These are phyloP conservation scores for Drosophila burlai DNA, from an alignment of 1,140 invertebrate genomes.

Conservation along the genomic window DNA sequence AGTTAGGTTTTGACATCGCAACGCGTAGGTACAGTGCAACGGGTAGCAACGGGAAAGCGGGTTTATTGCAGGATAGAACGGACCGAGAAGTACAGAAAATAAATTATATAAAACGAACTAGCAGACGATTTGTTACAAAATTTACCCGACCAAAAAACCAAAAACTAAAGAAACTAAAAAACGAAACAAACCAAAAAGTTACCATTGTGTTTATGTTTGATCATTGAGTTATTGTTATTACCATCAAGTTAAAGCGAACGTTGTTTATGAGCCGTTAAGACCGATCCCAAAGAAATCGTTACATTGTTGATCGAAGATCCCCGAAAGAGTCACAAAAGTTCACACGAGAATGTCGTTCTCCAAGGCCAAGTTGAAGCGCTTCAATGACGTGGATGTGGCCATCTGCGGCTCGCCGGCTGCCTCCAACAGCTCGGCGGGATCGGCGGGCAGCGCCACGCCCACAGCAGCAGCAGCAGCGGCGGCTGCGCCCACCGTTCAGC, in stretches of 20 bases:
- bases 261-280: conserved; percentile 41
- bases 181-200: conserved; percentile 38
- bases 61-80: conserved; percentile 42
- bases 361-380: conserved; percentile 84
- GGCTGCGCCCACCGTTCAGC: conserved; percentile 38
- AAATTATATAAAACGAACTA: conserved; percentile 54
- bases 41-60: conserved; percentile 64
- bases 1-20: conserved; percentile 83
- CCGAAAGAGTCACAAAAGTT: conserved; percentile 2
- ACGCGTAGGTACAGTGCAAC: conserved; percentile 74
- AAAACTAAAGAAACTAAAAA: not conserved
- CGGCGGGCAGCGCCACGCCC: conserved; percentile 64
- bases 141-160: conserved; percentile 24
- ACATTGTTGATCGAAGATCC: not conserved
- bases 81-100: conserved; percentile 58
- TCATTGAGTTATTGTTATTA: conserved; percentile 76
- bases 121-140: conserved; percentile 57
- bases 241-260: conserved; percentile 27
- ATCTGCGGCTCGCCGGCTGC: conserved; percentile 74
- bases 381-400: conserved; percentile 80
- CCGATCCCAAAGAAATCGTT: conserved; percentile 33
- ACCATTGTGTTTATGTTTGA: conserved; percentile 65
- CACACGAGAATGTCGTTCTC: conserved; percentile 75
- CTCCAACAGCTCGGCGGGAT: conserved; percentile 63
- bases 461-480: conserved; percentile 39